phyloP scores from a whole-genome alignment of 2,797 vertebrate genomes.

The Helicolenus hilgendorfi region DNA sequence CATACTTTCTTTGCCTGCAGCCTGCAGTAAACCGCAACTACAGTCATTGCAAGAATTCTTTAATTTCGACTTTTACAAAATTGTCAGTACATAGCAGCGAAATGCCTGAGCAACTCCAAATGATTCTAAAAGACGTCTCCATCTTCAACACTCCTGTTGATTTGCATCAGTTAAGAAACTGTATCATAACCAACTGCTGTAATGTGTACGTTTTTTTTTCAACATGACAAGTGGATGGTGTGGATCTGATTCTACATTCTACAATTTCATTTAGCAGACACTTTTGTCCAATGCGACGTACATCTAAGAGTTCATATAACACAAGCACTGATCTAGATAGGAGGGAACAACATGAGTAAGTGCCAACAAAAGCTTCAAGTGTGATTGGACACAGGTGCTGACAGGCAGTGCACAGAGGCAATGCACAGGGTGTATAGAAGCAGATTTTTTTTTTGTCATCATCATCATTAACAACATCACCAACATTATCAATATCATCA shows the following conservation, averaged over 20 bases:
- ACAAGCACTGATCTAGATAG: no score
- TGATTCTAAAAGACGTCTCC: not conserved
- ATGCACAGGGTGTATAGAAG: no score
- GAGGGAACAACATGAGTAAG: no score
- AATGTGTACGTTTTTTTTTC: not conserved
- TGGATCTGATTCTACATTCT: not conserved
- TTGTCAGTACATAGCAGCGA: not conserved
- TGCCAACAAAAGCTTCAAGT: no score
- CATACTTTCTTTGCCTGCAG: not conserved
- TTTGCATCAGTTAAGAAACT: not conserved
- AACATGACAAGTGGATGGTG: not conserved
- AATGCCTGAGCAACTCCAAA: not conserved
- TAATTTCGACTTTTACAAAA: not conserved
- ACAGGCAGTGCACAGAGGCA: no score
- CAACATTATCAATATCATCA: no score
- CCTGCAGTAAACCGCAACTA: not conserved
- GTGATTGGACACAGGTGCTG: no score
- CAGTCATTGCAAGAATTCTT: not conserved
- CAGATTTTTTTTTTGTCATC: no score
- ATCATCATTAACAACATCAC: no score
- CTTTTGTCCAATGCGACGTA: no score
- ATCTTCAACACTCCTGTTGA: not conserved
- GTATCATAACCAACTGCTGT: not conserved
- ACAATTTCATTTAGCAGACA: no score
- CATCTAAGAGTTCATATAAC: no score